phyloP scores from a whole-genome alignment of 2,888 invertebrate genomes.

The Agrotis ipsilon region DNA sequence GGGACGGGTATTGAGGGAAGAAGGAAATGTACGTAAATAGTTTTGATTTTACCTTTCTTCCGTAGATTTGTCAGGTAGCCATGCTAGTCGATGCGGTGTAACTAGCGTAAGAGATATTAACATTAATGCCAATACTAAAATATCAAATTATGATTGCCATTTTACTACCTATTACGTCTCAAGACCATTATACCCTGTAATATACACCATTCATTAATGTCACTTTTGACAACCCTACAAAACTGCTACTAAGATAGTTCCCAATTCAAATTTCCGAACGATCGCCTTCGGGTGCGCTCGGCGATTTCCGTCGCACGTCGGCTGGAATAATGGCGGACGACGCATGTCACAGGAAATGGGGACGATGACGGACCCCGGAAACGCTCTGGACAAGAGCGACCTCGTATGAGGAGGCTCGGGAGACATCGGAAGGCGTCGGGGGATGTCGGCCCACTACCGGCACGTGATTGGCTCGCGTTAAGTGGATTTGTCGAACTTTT shows the following conservation, averaged over 20 bases:
- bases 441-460: slow-evolving; percentile 25
- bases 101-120: slow-evolving; percentile 7
- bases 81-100: neutral
- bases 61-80: neutral
- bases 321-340: slow-evolving; percentile 78
- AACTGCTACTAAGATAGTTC: slow-evolving; percentile 60
- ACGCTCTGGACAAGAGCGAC: slow-evolving; percentile 69
- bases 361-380: slow-evolving; percentile 81
- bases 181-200: neutral
- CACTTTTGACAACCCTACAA: slow-evolving; percentile 54
- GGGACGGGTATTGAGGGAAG: neutral
- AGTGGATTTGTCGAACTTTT: slow-evolving; percentile 41
- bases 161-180: slow-evolving; percentile 9
- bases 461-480: slow-evolving; percentile 46
- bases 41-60: slow-evolving; percentile 27
- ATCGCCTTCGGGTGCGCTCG: slow-evolving; percentile 74
- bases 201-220: slow-evolving; percentile 33
- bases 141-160: slow-evolving; percentile 14
- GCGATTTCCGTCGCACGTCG: slow-evolving; percentile 79
- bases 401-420: slow-evolving; percentile 56
- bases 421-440: slow-evolving; percentile 46
- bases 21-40: slow-evolving; percentile 6
- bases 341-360: slow-evolving; percentile 81
- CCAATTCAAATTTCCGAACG: slow-evolving; percentile 82
- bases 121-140: slow-evolving; percentile 8